phyloP scores from a whole-genome alignment of 2,113 vertebrate species.

The Eurypyga helias region DNA sequence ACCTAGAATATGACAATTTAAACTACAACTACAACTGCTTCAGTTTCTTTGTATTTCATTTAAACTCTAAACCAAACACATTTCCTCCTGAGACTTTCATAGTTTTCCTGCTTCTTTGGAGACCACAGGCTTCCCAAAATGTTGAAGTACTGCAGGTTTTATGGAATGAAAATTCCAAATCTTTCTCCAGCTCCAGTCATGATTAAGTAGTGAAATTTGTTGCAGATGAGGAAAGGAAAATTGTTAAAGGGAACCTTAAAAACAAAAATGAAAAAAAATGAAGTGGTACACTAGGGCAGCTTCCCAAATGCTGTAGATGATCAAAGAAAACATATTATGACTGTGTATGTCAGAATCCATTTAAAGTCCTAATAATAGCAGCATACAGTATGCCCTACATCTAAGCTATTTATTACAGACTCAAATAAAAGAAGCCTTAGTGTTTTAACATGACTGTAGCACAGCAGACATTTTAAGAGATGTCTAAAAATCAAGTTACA shows the following conservation, averaged over 20 bases:
- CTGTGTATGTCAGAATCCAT: neutral
- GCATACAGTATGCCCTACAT: neutral
- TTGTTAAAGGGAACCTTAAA: neutral
- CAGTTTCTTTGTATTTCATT: neutral
- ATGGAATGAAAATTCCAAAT: neutral
- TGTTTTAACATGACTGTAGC: neutral
- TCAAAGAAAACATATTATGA: constrained; percentile 4
- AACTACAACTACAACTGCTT: neutral
- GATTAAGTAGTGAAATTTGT: neutral
- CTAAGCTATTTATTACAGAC: neutral
- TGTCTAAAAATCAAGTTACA: neutral
- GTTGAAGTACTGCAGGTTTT: neutral
- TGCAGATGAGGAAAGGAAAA: neutral
- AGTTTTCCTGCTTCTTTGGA: neutral
- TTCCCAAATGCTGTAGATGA: neutral
- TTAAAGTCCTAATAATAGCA: constrained; percentile 8
- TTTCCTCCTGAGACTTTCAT: neutral
- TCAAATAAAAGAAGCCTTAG: neutral
- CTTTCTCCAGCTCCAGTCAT: neutral
- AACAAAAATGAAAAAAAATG: no score
- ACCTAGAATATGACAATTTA: neutral
- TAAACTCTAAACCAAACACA: neutral
- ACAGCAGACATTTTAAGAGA: neutral
- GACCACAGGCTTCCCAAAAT: neutral
- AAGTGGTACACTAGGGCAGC: neutral